Base-by-base conservation (phyloP, 1,140 invertebrate species). In the Saxidomus purpurata region DNA sequence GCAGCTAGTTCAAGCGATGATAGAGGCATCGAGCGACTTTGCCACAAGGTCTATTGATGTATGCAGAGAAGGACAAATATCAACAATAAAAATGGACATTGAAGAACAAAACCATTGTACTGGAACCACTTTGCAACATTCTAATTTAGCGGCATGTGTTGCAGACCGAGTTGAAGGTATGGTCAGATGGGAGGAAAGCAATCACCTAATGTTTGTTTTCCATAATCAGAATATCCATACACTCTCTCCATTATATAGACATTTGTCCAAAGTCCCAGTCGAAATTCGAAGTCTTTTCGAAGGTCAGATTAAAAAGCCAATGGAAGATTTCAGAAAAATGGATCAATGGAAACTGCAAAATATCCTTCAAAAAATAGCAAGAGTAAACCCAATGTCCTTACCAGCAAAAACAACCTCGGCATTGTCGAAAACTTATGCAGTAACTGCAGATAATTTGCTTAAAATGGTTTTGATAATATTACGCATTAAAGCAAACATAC, bases 381-480 rank as follows among this genome's bases (percentile, higher is more conserved):
- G 90, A 49, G 34, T 28, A 38, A 76, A 84, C 17, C 49, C 25
- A 47, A 83, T 49, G 13, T 36, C 19, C 6, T 19, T 69, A 13
- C 17, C n/a, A n/a, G 11, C 34, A 55, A 77, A 40, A 19, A 85
- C 6, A 3, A 25, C 31, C 25, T 89, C 17, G 40, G 43, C 28
- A 47, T 69, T 92, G 34, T 36, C 87, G 15, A 49, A 71, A 40
- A 17, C 25, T 0, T 94, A 94, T 90, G 93, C 92, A 0, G 52
- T 93, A 4, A 93, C 93, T 47, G 87, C 92, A 36, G 92, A 93
- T 38, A 93, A 93, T 77, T 71, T 91, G 36, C 43, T 93, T 17
- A 93, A 93, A 89, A 92, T 93, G 92, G 83, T 92, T 34, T 77
- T 92, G 4, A 92, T 93, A 28, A 82, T 89, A 38, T 36, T 93